Percentiles rank a stretch among this genome's conserved stretches.
phyloP scores from a whole-genome alignment of 2,113 vertebrate genomes.

The Seriola quinqueradiata region DNA sequence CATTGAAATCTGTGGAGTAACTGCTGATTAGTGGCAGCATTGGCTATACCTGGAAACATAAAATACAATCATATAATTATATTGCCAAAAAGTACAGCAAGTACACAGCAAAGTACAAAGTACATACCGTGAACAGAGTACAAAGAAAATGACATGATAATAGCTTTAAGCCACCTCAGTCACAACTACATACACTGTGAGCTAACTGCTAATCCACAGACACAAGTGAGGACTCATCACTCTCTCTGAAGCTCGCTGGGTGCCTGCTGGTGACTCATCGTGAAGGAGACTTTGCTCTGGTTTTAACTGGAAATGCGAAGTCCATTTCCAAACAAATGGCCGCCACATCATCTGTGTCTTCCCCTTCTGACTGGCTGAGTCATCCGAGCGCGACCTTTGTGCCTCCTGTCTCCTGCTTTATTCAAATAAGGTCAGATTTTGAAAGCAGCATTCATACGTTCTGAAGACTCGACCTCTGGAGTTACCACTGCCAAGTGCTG shows the following conservation, averaged over 20 bases:
- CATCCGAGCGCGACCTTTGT: neutral
- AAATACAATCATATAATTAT: no score
- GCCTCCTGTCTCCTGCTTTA: neutral
- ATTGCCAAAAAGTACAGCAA: no score
- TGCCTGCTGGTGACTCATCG: slow-evolving; percentile 18
- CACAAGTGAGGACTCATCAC: neutral
- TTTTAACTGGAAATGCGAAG: slow-evolving; percentile 10
- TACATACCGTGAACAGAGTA: no score
- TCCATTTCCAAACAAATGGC: neutral
- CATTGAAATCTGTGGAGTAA: no score
- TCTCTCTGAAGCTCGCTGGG: neutral
- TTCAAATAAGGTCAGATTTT: neutral
- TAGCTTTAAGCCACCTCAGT: neutral
- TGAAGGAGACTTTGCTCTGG: neutral
- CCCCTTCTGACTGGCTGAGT: slow-evolving; percentile 32
- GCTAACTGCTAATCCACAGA: neutral
- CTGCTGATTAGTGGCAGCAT: no score
- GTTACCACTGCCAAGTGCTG: slow-evolving; percentile 1
- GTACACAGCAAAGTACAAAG: no score
- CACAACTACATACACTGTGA: neutral
- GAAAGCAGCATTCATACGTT: neutral
- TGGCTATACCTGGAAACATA: no score
- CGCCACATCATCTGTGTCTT: neutral
- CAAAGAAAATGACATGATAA: no score
- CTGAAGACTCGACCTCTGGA: neutral